A percentile compares a stretch with the other conserved stretches of the same genome.
Evolutionary conservation across 2,888 invertebrate genomes (phyloP).

Genomic region (Phortica okadai): DNA sequence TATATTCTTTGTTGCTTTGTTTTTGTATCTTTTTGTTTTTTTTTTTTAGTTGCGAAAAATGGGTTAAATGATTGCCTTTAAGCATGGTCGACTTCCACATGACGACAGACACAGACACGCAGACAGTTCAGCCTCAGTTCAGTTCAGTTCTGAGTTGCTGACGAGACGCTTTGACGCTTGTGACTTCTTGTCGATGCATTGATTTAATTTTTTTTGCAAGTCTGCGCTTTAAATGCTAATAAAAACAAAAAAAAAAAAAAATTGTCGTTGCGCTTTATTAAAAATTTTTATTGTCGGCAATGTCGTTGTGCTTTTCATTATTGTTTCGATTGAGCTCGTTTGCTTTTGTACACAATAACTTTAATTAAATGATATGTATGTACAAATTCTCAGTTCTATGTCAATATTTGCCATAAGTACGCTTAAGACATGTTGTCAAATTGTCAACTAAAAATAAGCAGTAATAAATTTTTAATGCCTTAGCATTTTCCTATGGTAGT

Average conservation of each 20-base stretch:
- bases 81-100: neutral
- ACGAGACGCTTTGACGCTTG: neutral
- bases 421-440: slow-evolving; percentile 60
- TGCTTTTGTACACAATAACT: slow-evolving; percentile 17
- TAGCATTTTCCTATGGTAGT: slow-evolving; percentile 48
- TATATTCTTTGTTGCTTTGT: slow-evolving; percentile 43
- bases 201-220: slow-evolving; percentile 5
- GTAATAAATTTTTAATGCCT: neutral
- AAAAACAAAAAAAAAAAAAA: too few relatives aligned
- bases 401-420: slow-evolving; percentile 60
- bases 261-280: neutral
- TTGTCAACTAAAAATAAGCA: slow-evolving; percentile 50
- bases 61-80: slow-evolving; percentile 26
- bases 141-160: neutral
- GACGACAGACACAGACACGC: neutral
- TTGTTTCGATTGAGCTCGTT: slow-evolving; percentile 11
- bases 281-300: neutral
- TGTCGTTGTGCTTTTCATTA: neutral
- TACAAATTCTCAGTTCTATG: slow-evolving; percentile 28
- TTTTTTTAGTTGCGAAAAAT: slow-evolving; percentile 41
- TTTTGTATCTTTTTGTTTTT: neutral
- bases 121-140: neutral
- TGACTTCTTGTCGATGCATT: neutral
- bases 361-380: slow-evolving; percentile 18
- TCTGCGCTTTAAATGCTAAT: neutral